These are phyloP conservation scores for Mormyrops attenuatus DNA, from an alignment of 2,797 vertebrate genomes.

Conservation along the genomic window DNA sequence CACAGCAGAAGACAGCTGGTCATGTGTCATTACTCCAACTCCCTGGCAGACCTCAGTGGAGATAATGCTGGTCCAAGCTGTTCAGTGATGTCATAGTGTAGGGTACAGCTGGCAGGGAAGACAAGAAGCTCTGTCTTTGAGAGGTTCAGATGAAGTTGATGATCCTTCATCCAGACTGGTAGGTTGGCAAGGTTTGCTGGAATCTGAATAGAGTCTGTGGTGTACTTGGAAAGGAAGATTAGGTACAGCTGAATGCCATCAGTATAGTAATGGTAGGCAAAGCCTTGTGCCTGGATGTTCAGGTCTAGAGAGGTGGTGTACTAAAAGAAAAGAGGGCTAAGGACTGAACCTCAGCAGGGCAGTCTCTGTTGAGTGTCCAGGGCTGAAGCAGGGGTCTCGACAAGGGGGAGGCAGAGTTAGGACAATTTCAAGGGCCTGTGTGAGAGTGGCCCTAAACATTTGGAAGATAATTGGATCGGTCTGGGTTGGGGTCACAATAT, in stretches of 20 bases:
- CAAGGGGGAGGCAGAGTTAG: background rate
- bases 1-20: background rate
- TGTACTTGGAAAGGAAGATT: background rate
- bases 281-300: background rate
- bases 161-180: background rate
- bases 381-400: background rate
- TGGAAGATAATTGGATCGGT: background rate
- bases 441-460: background rate
- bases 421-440: background rate
- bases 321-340: background rate
- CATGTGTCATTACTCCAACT: background rate
- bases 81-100: background rate
- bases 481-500: background rate
- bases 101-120: background rate
- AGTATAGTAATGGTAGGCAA: background rate
- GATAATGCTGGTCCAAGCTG: background rate
- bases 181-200: background rate
- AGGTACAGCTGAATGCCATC: background rate
- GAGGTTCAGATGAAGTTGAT: background rate
- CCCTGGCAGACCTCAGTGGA: background rate
- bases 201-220: background rate
- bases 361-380: background rate
- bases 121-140: background rate
- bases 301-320: background rate
- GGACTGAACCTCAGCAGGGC: background rate